These are phyloP conservation scores for Ramphastos sulfuratus DNA, from an alignment of 2,113 vertebrate genomes.

Conservation along the genomic window DNA sequence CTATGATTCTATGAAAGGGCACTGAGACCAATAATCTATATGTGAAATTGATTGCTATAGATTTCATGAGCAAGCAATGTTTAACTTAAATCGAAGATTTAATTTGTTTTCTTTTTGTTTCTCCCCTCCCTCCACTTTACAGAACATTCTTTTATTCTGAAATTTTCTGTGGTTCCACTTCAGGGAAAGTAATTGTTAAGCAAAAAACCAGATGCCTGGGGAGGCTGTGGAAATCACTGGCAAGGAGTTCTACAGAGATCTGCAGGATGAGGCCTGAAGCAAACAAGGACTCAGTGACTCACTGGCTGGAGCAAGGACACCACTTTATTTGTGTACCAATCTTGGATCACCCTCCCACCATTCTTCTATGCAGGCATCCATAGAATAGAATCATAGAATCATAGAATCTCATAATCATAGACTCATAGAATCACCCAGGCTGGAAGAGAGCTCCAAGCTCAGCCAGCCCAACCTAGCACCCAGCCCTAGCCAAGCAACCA, in stretches of 20 bases:
- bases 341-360: not conserved
- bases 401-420: too few relatives aligned
- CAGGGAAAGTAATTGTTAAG: not conserved
- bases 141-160: not conserved
- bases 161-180: not conserved
- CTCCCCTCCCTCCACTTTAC: rapidly evolving
- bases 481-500: too few relatives aligned
- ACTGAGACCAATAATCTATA: not conserved
- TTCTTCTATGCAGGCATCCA: not conserved
- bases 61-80: not conserved
- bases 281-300: not conserved
- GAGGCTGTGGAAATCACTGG: not conserved
- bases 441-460: too few relatives aligned
- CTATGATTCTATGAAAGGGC: not conserved
- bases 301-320: not conserved
- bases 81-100: not conserved
- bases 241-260: not conserved
- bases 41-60: not conserved
- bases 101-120: not conserved
- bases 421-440: too few relatives aligned
- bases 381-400: too few relatives aligned
- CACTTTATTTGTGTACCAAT: too few relatives aligned
- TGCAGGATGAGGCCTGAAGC: not conserved
- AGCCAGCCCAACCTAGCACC: too few relatives aligned
- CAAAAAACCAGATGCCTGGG: not conserved